Base-by-base conservation (phyloP, 1,140 invertebrate species). In the Conus betulinus region DNA sequence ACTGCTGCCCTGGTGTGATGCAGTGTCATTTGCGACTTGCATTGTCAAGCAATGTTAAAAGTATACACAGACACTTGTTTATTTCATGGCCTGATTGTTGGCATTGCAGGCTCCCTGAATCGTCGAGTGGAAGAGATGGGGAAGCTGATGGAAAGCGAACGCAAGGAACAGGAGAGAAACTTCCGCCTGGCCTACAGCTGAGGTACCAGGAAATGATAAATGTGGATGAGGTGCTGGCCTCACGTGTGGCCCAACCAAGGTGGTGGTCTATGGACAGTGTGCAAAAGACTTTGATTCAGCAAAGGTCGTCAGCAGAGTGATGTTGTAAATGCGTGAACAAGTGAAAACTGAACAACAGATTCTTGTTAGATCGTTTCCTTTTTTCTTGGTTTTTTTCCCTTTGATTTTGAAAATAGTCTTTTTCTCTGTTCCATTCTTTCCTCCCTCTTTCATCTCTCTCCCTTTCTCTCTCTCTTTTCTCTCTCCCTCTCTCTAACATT, bases 41-140 rank as follows among this genome's bases (percentile, higher is more conserved):
- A 27, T 27, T 67, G 11, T n/a, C 23, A n/a, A 53, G 15, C 51
- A 53, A n/a, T 55, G 51, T 52, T 17, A 84, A 17, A 20, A n/a
- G 13, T 84, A 15, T 20, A 17, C 25, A 15, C 25, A 15, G 23
- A 25, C 23, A 39, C 39, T 39, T 39, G 39, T 39, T 39, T 39
- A 0, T 82, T n/a, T 71, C 27, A 57, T 90, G 52, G 23, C 63
- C 39, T 52, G 83, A 8, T 82, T 57, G 85, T 87, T 84, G 78
- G 57, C 92, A 51, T 81, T 93, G 39, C 91, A 95, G 96, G 96
- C 1, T 95, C 97, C 87, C 96, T 99, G 39, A 97, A 97, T 81
- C 96, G 97, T 27, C 97, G 97, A 93, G 96, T 98, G 71, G 98
- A 98, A 91, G 97, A 98, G 83, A 97, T 98, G 39, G 96, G 97